Conservation (phyloP, 2,113 vertebrate species). For the Cyanoderma ruficeps region DNA sequence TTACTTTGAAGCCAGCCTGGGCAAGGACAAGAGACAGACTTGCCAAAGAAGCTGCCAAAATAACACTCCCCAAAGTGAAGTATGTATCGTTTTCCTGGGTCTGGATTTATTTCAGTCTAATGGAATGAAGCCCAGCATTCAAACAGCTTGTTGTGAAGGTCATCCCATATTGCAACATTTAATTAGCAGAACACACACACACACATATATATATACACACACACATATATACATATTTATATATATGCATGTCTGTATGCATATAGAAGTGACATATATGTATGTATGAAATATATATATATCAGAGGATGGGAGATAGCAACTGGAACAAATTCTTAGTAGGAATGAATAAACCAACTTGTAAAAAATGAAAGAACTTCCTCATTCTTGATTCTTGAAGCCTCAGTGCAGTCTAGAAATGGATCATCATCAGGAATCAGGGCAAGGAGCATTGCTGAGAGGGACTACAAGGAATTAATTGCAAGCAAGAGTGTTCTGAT, state of each 20-base stretch:
- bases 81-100: not conserved
- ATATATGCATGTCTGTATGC: not conserved
- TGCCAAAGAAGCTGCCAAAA: constrained; percentile 18
- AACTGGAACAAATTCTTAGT: not conserved
- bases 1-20: not conserved
- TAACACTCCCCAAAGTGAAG: not conserved
- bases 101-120: not conserved
- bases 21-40: not conserved
- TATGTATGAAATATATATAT: not conserved
- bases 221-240: not conserved
- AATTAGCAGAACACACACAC: not conserved
- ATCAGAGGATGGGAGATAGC: not conserved
- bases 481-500: not conserved
- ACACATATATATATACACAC: not conserved
- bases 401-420: not conserved
- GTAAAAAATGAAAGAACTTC: not conserved
- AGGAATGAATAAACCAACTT: not conserved
- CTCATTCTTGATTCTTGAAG: not conserved
- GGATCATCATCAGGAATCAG: not conserved
- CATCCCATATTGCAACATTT: not conserved
- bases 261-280: not conserved
- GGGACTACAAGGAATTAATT: constrained; percentile 4
- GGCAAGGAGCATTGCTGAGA: not conserved
- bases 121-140: constrained; percentile 12
- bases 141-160: constrained; percentile 44